These are phyloP conservation scores for Enteromius radiatus DNA, from an alignment of 2,797 vertebrate genomes.

Conservation along the genomic window DNA sequence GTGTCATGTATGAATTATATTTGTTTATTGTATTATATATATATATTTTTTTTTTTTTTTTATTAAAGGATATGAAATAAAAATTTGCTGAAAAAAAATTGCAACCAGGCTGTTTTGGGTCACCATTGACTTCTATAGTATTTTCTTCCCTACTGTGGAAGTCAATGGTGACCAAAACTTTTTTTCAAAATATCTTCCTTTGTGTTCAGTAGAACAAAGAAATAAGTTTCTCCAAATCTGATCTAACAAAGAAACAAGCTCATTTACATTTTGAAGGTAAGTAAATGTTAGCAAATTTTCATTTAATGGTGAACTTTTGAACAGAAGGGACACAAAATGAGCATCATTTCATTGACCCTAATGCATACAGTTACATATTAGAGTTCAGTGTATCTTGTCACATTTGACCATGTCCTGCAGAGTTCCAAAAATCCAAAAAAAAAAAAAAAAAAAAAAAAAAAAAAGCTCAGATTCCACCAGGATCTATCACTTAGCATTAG, in stretches of 20 bases:
- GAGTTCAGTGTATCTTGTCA: not conserved
- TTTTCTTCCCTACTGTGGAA: too few relatives aligned
- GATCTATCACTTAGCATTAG: slow-evolving; percentile 1
- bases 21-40: not conserved
- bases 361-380: not conserved
- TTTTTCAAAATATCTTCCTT: too few relatives aligned
- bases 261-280: not conserved
- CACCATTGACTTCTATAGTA: too few relatives aligned
- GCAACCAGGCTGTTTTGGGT: too few relatives aligned
- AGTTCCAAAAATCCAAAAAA: not conserved
- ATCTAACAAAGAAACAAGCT: not conserved
- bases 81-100: not conserved
- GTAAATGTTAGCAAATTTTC: not conserved
- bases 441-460: not conserved
- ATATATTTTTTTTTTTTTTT: too few relatives aligned
- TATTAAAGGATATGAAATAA: not conserved
- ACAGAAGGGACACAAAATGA: not conserved
- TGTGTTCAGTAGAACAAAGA: too few relatives aligned
- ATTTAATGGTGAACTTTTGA: not conserved
- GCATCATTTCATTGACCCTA: not conserved
- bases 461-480: not conserved
- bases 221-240: not conserved
- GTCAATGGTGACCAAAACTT: too few relatives aligned
- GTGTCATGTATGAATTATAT: not conserved
- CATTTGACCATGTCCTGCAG: not conserved